These are phyloP conservation scores for Antrozous pallidus DNA, from an alignment of 2,797 vertebrate species.

Conservation along the genomic window DNA sequence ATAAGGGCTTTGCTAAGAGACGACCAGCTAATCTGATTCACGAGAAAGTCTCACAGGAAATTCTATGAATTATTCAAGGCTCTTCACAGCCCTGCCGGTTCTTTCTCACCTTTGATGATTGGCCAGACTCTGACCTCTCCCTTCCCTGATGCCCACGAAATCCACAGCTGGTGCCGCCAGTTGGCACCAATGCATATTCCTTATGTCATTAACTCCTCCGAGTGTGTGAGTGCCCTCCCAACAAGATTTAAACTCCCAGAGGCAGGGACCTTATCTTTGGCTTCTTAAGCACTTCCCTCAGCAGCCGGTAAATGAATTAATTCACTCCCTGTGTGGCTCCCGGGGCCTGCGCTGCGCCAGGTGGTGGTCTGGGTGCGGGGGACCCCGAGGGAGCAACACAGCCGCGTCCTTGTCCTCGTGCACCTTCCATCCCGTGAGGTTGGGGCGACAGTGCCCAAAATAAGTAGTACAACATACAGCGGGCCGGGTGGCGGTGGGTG, in stretches of 20 bases:
- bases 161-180: neutral
- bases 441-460: neutral
- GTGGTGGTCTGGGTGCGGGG: neutral
- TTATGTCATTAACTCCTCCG: neutral
- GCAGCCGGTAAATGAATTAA: neutral
- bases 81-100: neutral
- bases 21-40: slow-evolving; percentile 19
- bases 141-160: neutral
- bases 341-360: neutral
- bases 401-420: neutral
- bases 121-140: slow-evolving; percentile 2
- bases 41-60: slow-evolving; percentile 27
- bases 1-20: slow-evolving; percentile 9
- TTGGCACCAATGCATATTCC: neutral
- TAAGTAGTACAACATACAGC: neutral
- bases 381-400: neutral
- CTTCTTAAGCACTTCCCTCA: neutral
- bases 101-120: slow-evolving; percentile 6
- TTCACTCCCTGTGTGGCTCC: neutral
- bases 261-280: neutral
- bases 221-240: neutral
- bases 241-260: neutral
- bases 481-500: neutral
- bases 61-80: slow-evolving; percentile 49
- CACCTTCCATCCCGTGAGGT: neutral